phyloP scores from a whole-genome alignment of 2,113 vertebrate species.

The Melanostigma gelatinosum region DNA sequence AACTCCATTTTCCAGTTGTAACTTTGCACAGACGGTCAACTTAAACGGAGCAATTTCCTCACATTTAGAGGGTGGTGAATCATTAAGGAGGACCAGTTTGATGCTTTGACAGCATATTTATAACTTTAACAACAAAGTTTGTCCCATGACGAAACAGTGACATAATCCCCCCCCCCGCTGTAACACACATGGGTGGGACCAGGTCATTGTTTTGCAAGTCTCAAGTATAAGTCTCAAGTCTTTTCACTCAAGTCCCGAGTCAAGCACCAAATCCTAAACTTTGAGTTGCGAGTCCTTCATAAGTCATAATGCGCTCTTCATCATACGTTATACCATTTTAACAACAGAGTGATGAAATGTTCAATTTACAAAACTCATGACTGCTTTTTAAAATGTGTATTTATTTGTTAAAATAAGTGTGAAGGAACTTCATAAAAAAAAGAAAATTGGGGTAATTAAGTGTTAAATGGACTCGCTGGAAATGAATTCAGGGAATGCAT shows the following conservation, averaged over 20 bases:
- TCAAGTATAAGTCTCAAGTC: not conserved
- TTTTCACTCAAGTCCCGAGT: not conserved
- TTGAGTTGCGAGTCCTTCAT: not conserved
- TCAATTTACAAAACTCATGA: not conserved
- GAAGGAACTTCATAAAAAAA: too few species aligned
- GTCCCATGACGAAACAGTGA: not conserved
- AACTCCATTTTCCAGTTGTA: not conserved
- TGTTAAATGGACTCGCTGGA: too few species aligned
- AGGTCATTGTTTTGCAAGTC: not conserved
- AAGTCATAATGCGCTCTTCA: not conserved
- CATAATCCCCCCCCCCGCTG: not conserved
- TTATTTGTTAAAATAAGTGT: too few species aligned
- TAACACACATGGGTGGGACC: not conserved
- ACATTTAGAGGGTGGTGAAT: constrained; percentile 2
- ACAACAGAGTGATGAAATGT: not conserved
- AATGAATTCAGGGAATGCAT: too few species aligned
- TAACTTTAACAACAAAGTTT: not conserved
- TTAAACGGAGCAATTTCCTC: not conserved
- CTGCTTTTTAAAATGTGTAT: too few species aligned
- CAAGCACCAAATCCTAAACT: not conserved
- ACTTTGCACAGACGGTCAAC: not conserved
- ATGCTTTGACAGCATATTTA: not conserved
- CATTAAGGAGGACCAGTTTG: not conserved
- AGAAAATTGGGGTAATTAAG: too few species aligned
- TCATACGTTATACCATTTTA: too few species aligned